These are phyloP conservation scores for Oncorhynchus gorbuscha DNA, from an alignment of 2,113 vertebrate species.

Conservation along the genomic window DNA sequence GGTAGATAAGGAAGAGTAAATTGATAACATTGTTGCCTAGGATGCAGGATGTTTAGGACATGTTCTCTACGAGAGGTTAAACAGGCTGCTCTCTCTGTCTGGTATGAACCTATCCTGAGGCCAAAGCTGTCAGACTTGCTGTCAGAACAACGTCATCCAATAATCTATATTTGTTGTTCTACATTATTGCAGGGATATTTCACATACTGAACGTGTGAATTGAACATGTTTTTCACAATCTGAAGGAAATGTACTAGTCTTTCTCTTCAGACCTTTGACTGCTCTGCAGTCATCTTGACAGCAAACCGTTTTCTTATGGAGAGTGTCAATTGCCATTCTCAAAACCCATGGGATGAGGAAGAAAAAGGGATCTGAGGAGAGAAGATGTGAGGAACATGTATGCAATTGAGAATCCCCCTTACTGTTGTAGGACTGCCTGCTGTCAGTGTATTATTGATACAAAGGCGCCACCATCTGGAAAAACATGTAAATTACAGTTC, in stretches of 20 bases:
- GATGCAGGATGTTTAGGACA: background rate
- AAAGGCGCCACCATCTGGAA: slow-evolving; percentile 15
- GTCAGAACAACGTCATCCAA: too few relatives aligned
- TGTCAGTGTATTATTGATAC: background rate
- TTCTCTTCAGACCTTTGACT: background rate
- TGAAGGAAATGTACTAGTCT: background rate
- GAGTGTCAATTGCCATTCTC: too few relatives aligned
- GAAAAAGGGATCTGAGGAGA: too few relatives aligned
- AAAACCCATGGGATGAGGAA: too few relatives aligned
- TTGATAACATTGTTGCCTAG: slow-evolving; percentile 7
- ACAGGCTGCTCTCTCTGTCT: too few relatives aligned
- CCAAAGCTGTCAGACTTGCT: too few relatives aligned
- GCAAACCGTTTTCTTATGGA: background rate
- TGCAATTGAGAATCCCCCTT: background rate
- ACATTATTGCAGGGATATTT: too few relatives aligned
- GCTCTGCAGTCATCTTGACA: background rate
- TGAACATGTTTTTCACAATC: background rate
- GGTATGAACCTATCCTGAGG: background rate
- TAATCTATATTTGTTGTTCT: too few relatives aligned
- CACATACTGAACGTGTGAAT: too few relatives aligned
- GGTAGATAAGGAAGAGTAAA: slow-evolving; percentile 13
- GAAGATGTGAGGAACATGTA: too few relatives aligned
- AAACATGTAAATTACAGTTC: background rate
- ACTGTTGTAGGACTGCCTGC: background rate
- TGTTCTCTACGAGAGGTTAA: slow-evolving; percentile 12